A percentile compares a stretch with the other conserved stretches of the same genome.
phyloP scores from a whole-genome alignment of 2,888 invertebrate genomes.

The Eilema depressum region DNA sequence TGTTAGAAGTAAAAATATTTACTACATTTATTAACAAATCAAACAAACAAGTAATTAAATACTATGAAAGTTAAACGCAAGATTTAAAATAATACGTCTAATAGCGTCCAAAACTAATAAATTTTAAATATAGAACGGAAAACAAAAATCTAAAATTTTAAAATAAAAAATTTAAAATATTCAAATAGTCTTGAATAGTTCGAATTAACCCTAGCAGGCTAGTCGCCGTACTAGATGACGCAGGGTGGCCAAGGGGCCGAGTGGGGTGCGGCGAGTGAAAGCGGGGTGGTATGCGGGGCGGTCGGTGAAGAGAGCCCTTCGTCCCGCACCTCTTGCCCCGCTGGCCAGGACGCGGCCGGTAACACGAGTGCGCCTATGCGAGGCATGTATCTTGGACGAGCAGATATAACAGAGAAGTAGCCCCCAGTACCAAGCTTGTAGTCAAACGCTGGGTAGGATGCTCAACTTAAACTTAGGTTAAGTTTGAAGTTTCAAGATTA shows the following conservation, averaged over 20 bases:
- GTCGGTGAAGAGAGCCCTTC: conserved; percentile 42
- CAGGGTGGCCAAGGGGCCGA: conserved; percentile 68
- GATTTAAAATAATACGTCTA: background rate
- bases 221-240: conserved; percentile 84
- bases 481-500: background rate
- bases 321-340: conserved; percentile 59
- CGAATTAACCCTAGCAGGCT: conserved; percentile 84
- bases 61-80: background rate
- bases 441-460: conserved; percentile 55
- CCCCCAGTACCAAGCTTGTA: conserved; percentile 83
- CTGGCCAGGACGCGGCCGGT: conserved; percentile 83
- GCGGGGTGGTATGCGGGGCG: conserved; percentile 46
- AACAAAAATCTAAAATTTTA: conserved; percentile 30
- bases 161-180: conserved; percentile 72
- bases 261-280: conserved; percentile 56
- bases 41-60: background rate
- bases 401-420: conserved; percentile 87
- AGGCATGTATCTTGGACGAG: conserved; percentile 87
- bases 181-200: conserved; percentile 81
- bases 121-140: conserved; percentile 10
- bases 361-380: conserved; percentile 87
- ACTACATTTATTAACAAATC: background rate
- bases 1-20: background rate
- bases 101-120: conserved; percentile 6
- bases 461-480: conserved; percentile 65